Evolutionary conservation across 2,113 vertebrate species (phyloP).

Genomic region (Solea solea): DNA sequence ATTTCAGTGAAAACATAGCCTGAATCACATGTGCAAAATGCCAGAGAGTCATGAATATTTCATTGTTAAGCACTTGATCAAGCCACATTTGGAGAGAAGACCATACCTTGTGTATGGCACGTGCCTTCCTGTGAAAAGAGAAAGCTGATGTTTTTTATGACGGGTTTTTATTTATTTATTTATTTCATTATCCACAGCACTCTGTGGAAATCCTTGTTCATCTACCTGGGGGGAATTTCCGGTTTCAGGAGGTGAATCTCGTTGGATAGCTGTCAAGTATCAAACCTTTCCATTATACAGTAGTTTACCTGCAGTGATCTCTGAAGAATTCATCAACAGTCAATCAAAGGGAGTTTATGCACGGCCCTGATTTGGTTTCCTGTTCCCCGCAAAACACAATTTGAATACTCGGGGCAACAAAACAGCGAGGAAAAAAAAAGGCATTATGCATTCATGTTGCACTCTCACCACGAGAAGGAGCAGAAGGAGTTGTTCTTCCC

Average conservation of each 20-base stretch:
- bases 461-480: constrained; percentile 27
- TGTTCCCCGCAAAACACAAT: constrained; percentile 68
- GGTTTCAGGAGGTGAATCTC: constrained; percentile 54
- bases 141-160: constrained; percentile 48
- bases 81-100: constrained; percentile 42
- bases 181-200: constrained; percentile 66
- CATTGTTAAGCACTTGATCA: constrained; percentile 56
- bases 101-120: not conserved
- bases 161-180: constrained; percentile 38
- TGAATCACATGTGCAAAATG: constrained; percentile 59
- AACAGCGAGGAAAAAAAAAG: constrained; percentile 25
- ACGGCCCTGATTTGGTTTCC: constrained; percentile 61
- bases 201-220: constrained; percentile 69
- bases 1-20: constrained; percentile 41
- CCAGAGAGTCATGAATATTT: constrained; percentile 76
- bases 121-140: constrained; percentile 47
- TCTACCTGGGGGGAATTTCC: constrained; percentile 65
- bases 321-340: constrained; percentile 72
- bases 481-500: constrained; percentile 45
- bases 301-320: constrained; percentile 76
- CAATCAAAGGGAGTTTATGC: constrained; percentile 79
- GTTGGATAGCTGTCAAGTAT: constrained; percentile 73
- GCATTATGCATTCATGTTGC: constrained; percentile 70
- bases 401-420: constrained; percentile 63
- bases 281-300: constrained; percentile 74